These are phyloP conservation scores for Scrobipalpa costella DNA, from an alignment of 2,888 invertebrate genomes.

Conservation along the genomic window DNA sequence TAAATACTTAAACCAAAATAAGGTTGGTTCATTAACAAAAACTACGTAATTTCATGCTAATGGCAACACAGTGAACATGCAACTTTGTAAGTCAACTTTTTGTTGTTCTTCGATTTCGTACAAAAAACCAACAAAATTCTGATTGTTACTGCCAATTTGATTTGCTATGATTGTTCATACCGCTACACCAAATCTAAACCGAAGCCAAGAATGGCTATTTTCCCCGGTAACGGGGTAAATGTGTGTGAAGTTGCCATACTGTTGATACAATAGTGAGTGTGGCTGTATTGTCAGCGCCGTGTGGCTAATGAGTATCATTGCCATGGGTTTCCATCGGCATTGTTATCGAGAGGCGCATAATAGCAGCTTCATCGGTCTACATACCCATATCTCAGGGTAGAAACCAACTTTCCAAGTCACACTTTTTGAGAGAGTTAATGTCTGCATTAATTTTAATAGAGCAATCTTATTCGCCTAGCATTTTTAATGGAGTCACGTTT, in stretches of 20 bases:
- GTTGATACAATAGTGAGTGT: conserved; percentile 24
- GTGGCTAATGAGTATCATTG: conserved; percentile 57
- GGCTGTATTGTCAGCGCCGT: conserved; percentile 39
- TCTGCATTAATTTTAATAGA: conserved; percentile 2
- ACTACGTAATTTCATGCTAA: not conserved
- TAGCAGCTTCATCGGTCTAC: conserved; percentile 59
- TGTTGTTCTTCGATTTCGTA: not conserved
- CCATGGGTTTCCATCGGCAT: conserved; percentile 51
- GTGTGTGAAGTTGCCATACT: conserved; percentile 17
- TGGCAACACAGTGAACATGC: not conserved
- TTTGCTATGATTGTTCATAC: conserved; percentile 5
- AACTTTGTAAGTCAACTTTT: not conserved
- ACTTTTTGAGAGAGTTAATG: conserved; percentile 32
- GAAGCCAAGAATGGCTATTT: not conserved
- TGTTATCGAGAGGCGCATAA: conserved; percentile 53
- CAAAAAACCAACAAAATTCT: not conserved
- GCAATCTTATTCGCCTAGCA: not conserved
- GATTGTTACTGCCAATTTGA: not conserved
- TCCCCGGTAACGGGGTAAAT: not conserved
- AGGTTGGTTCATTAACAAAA: conserved; percentile 2
- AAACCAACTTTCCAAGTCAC: conserved; percentile 51
- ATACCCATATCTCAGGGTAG: conserved; percentile 61
- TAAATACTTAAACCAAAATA: not conserved
- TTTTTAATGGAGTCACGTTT: conserved; percentile 6
- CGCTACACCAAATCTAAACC: conserved; percentile 8